Conservation (phyloP, 2,113 vertebrate genomes). For the Notarius lentiginosus region DNA sequence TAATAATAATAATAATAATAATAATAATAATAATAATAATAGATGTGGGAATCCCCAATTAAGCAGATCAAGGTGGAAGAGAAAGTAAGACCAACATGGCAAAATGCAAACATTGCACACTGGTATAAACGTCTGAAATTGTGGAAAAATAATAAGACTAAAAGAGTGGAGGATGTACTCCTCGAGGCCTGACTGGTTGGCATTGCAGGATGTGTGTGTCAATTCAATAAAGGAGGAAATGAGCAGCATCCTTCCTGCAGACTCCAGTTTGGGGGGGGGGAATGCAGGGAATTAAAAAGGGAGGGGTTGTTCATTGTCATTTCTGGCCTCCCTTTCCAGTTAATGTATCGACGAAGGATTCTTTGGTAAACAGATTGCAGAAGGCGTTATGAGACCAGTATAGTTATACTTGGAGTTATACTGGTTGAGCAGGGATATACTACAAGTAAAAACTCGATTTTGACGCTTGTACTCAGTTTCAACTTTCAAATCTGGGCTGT, state of each 20-base stretch:
- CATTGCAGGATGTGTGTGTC: slow-evolving; percentile 54
- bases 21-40: no score
- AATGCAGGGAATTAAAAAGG: slow-evolving; percentile 63
- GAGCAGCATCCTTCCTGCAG: slow-evolving; percentile 74
- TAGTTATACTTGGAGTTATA: background rate
- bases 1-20: no score
- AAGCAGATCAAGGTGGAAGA: background rate
- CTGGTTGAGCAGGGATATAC: background rate
- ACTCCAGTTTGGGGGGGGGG: slow-evolving; percentile 50
- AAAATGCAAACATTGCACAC: slow-evolving; percentile 6
- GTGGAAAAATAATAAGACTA: background rate
- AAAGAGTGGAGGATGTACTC: slow-evolving; percentile 40
- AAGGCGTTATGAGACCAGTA: background rate
- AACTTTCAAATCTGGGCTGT: background rate
- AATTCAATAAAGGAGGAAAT: slow-evolving; percentile 81
- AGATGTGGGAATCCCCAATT: background rate
- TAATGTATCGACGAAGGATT: slow-evolving; percentile 60
- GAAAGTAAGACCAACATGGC: background rate
- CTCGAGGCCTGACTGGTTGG: slow-evolving; percentile 27
- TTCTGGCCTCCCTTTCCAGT: slow-evolving; percentile 64
- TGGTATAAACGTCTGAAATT: slow-evolving; percentile 18
- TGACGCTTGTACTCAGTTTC: background rate
- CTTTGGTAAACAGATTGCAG: slow-evolving; percentile 47
- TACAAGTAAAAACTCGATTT: background rate
- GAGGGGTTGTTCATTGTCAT: slow-evolving; percentile 68